Base-by-base conservation (phyloP, 2,797 vertebrate genomes). In the Microctenopoma lineatum region DNA sequence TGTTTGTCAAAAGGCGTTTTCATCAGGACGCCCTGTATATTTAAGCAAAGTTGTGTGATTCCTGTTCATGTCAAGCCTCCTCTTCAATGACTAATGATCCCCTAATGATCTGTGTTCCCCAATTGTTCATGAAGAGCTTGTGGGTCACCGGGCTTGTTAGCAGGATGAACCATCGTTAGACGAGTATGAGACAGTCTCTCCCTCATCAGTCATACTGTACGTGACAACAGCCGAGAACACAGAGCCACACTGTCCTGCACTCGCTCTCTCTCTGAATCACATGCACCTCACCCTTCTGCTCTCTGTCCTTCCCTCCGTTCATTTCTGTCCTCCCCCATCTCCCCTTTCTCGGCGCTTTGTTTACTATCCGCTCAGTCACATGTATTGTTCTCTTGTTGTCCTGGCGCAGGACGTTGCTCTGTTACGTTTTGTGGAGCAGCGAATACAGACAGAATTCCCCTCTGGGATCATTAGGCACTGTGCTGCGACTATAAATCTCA, bases 101-200 rank as follows among this genome's bases (percentile, higher is more conserved):
- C 32, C 69, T 42, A 59, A 51, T 55, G 65, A 70, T 73, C 56
- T 36, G 39, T 72, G 61, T 69, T 52, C 26, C 44, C 36, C 47
- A 16, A 63, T 75, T 73, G 73, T 70, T 80, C n/a, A 4, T 14
- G 5, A 60, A 15, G 64, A 36, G 67, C 53, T 54, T 39, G 57
- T 68, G 61, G 51, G 15, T 90, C 79, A 82, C 92, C 86, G 85
- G 76, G 68, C 76, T 53, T 57, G 64, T 66, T 75, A 66, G 72
- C 75, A 75, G 80, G 75, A 75, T 52, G 38, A 56, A 66, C 70
- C 74, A 60, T 90, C 80, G 72, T 90, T 88, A 90, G 55, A 82
- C 57, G 83, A 84, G 81, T 75, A 69, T 80, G 84, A 76, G 74
- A 66, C 57, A 13, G 79, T 58, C 38, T 77, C 56, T 68, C 57